Base-by-base conservation (phyloP, 2,888 invertebrate species). In the Selenia dentaria region DNA sequence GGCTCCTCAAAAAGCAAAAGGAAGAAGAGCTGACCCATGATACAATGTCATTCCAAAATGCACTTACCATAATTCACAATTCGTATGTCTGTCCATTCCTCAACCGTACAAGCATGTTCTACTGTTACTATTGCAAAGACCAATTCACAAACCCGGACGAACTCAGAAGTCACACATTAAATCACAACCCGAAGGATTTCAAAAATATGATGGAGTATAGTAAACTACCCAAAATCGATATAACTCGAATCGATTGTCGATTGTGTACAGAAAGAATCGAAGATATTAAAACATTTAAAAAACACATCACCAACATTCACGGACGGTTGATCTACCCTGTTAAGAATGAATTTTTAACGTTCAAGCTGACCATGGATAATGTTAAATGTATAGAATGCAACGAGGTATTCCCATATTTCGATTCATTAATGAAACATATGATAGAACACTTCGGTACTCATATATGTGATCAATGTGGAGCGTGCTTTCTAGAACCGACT, bases 401-500 rank as follows among this genome's bases (percentile, higher is more conserved):
- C 0, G 63, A 52, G 55, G 74, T 55, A 0, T 91, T 77, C 59
- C 85, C 73, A 0, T 88, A 84, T 48, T 83, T 86, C 26, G 84
- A 87, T 47, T 70, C 74, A 3, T 51, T 88, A 11, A 83, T 82
- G 18, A 83, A 86, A 51, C 83, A 86, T 28, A 87, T 85, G 87
- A 81, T 83, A 0, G 79, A 83, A 3, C 87, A 87, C 53, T 88
- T 88, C 16, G 85, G 86, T 0, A 80, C 82, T 0, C 83, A 79
- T 5, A 80, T 87, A 0, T 91, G 91, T 5, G 83, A 88, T 29
- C 57, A 82, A 0, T 89, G 88, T 46, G 84, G 89, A 0, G 91
- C 89, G 0, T 83, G 87, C 31, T 92, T 92, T 35, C 81, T 91
- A 6, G 89, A 91, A 35, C 80, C 83, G 1, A 64, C 86, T 0